A percentile compares a stretch with the other conserved stretches of the same genome.
phyloP scores from a whole-genome alignment of 1,140 invertebrate species.

The Bombus sylvicola region DNA sequence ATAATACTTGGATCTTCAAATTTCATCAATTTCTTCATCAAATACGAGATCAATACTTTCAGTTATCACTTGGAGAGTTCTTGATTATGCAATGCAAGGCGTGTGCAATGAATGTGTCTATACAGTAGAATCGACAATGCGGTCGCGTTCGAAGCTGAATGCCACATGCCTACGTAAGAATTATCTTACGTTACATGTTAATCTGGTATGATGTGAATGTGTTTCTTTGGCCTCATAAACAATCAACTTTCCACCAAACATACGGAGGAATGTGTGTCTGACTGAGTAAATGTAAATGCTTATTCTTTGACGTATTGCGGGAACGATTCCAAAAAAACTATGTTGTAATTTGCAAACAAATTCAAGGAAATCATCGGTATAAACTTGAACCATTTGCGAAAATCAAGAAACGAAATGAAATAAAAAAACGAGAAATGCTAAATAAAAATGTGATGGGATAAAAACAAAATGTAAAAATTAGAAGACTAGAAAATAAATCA shows the following conservation, averaged over 20 bases:
- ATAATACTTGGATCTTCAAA: not conserved
- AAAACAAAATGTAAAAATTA: not conserved
- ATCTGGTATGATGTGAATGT: constrained; percentile 37
- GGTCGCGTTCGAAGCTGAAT: constrained; percentile 43
- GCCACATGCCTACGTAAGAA: constrained; percentile 61
- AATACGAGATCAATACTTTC: constrained; percentile 15
- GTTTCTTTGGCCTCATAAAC: not conserved
- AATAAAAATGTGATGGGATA: not conserved
- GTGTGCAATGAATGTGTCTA: constrained; percentile 47
- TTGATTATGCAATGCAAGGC: constrained; percentile 45
- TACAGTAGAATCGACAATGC: constrained; percentile 55
- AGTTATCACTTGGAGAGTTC: constrained; percentile 9
- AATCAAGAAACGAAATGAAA: not conserved
- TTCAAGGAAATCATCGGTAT: not conserved
- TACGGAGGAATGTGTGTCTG: not conserved
- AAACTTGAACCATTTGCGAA: not conserved
- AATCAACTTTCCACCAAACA: not conserved
- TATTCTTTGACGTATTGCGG: not conserved
- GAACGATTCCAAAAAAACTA: not conserved
- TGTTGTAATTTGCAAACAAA: not conserved
- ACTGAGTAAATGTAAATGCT: not conserved
- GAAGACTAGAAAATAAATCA: not conserved
- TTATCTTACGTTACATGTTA: constrained; percentile 50
- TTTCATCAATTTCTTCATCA: not conserved
- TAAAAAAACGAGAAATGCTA: not conserved